These are phyloP conservation scores for Eulimnadia texana DNA, from an alignment of 1,140 invertebrate genomes.

Conservation along the genomic window DNA sequence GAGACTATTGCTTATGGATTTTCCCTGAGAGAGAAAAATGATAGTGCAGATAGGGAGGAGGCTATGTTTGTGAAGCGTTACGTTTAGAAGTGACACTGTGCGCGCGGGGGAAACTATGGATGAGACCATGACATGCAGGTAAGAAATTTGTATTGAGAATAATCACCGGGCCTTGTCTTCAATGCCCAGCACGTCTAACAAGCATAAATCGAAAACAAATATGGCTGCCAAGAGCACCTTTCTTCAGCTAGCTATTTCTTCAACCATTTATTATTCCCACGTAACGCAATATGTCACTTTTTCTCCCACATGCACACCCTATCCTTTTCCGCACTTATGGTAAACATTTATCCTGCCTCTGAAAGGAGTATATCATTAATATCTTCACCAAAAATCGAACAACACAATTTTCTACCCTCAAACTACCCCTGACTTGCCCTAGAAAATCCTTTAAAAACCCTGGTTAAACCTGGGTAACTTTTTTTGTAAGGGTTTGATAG, in stretches of 20 bases:
- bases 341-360: neutral
- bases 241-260: neutral
- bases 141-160: neutral
- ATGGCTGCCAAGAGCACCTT: neutral
- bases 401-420: too few species aligned
- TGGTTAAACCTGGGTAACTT: too few species aligned
- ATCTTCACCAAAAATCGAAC: too few species aligned
- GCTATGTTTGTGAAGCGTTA: too few species aligned
- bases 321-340: neutral
- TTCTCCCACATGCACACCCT: neutral
- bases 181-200: neutral
- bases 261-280: neutral
- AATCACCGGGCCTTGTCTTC: neutral
- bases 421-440: too few species aligned
- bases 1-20: too few species aligned
- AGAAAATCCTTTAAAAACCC: too few species aligned
- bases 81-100: neutral
- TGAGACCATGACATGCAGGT: neutral
- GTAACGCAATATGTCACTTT: neutral
- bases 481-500: too few species aligned
- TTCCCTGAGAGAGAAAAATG: too few species aligned
- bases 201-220: neutral
- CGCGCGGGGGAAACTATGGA: neutral
- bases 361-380: too few species aligned
- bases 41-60: neutral